phyloP scores from a whole-genome alignment of 2,888 invertebrate species.

The Hirtodrosophila cameraria region DNA sequence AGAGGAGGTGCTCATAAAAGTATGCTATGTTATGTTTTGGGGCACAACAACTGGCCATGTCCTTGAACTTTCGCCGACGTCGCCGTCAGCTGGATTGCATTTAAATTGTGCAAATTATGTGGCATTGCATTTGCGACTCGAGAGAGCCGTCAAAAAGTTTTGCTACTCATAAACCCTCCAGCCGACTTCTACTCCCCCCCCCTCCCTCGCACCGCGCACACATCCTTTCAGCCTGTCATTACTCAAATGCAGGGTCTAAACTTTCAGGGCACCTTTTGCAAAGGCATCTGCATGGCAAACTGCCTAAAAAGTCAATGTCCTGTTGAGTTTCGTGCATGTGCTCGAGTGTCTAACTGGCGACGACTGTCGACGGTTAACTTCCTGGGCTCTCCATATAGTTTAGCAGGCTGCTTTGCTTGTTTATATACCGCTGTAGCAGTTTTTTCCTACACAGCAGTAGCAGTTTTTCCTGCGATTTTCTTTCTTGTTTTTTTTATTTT shows the following conservation, averaged over 20 bases:
- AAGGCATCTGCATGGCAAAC: slow-evolving; percentile 38
- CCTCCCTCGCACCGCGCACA: background rate
- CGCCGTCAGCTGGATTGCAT: slow-evolving; percentile 42
- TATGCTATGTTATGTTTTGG: slow-evolving; percentile 27
- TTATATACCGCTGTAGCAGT: slow-evolving; percentile 41
- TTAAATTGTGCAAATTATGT: slow-evolving; percentile 68
- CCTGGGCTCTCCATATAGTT: slow-evolving; percentile 28
- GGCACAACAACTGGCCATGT: slow-evolving; percentile 48
- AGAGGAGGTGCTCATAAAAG: slow-evolving; percentile 21
- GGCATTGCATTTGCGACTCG: slow-evolving; percentile 46
- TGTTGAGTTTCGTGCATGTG: slow-evolving; percentile 65
- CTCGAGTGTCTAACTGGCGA: slow-evolving; percentile 65
- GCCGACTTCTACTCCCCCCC: background rate
- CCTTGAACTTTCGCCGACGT: slow-evolving; percentile 59
- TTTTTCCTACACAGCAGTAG: background rate
- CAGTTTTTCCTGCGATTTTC: slow-evolving; percentile 1
- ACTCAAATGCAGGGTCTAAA: slow-evolving; percentile 64
- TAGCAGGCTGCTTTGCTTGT: slow-evolving; percentile 62
- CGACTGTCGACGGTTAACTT: slow-evolving; percentile 55
- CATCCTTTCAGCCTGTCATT: slow-evolving; percentile 45
- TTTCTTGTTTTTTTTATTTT: slow-evolving; percentile 8
- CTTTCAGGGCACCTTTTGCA: slow-evolving; percentile 48
- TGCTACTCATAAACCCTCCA: slow-evolving; percentile 19
- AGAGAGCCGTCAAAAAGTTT: slow-evolving; percentile 58
- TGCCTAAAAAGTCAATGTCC: slow-evolving; percentile 71